Conservation (phyloP, 2,888 invertebrate genomes). For the Archips crataeganus region DNA sequence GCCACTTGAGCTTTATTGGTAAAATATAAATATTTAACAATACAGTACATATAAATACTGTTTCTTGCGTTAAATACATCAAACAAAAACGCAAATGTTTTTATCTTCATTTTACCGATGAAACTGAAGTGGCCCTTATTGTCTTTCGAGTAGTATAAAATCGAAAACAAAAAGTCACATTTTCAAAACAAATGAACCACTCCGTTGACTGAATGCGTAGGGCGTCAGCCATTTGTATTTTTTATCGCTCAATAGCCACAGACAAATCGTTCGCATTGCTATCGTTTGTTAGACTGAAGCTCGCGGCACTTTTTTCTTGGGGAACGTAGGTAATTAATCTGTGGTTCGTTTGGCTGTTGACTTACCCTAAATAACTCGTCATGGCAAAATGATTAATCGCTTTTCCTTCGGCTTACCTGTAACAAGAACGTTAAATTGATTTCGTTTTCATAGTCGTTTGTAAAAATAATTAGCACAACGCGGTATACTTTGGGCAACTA, state of each 20-base stretch:
- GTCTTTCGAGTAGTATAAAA: too few species aligned
- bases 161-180: constrained; percentile 15
- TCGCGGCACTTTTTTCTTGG: constrained; percentile 15
- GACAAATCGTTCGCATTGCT: constrained; percentile 30
- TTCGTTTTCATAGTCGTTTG: not conserved
- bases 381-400: constrained; percentile 22
- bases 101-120: too few species aligned
- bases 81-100: too few species aligned
- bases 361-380: constrained; percentile 34
- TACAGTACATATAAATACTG: too few species aligned
- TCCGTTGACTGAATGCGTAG: constrained; percentile 13
- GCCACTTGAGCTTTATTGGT: too few species aligned
- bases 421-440: constrained; percentile 16
- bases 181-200: constrained; percentile 28
- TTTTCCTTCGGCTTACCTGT: constrained; percentile 29
- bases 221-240: constrained; percentile 33
- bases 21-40: too few species aligned
- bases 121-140: too few species aligned
- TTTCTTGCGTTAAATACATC: too few species aligned
- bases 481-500: too few species aligned
- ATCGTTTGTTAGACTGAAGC: constrained; percentile 23
- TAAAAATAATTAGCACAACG: not conserved
- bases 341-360: constrained; percentile 20
- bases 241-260: constrained; percentile 34
- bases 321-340: constrained; percentile 34